phyloP scores from a whole-genome alignment of 1,140 invertebrate genomes.

The Leptinotarsa texana region DNA sequence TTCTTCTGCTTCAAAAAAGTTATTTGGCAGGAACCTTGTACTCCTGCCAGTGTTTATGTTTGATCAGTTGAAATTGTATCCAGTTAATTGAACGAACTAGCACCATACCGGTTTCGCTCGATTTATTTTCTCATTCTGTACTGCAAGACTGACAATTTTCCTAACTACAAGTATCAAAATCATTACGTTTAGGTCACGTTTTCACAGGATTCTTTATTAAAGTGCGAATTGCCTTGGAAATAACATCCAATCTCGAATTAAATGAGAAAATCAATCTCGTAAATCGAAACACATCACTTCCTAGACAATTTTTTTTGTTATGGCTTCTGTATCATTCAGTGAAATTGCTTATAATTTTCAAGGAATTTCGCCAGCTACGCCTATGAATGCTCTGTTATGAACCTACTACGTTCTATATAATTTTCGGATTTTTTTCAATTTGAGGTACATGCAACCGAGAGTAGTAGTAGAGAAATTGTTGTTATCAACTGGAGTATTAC shows the following conservation, averaged over 20 bases:
- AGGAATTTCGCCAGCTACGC: background rate
- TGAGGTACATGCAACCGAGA: background rate
- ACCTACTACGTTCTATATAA: background rate
- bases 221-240: background rate
- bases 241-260: background rate
- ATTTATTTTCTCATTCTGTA: background rate
- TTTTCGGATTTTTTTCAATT: background rate
- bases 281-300: background rate
- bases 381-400: background rate
- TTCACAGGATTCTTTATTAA: conserved; percentile 3
- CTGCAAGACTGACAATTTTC: background rate
- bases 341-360: conserved; percentile 2
- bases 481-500: background rate
- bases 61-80: background rate
- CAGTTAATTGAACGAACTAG: background rate
- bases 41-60: too few species aligned
- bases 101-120: background rate
- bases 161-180: background rate
- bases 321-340: background rate
- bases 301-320: background rate
- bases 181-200: conserved; percentile 1
- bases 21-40: too few species aligned
- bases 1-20: too few species aligned
- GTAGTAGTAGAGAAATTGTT: background rate
- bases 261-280: conserved; percentile 4